Evolutionary conservation across 2,888 invertebrate species (phyloP), one percentile per base, ranked within the genome.

Genomic region (Nebria salina): DNA sequence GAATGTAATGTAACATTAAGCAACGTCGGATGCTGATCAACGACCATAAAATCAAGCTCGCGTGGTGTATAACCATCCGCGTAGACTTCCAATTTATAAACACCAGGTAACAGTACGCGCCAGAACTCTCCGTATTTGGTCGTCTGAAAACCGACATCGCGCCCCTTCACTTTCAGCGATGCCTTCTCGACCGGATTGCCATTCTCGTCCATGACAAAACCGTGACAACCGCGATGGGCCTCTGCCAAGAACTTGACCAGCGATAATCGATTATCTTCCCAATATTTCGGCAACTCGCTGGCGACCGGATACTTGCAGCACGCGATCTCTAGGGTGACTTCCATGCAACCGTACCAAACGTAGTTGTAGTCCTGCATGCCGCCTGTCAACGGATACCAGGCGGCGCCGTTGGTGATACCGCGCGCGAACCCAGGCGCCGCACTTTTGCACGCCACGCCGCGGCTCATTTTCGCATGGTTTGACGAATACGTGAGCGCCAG

Each of bases 301-400:
- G 95, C 93, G 0, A 93, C 93, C 2, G 98, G 98, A 88, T 93
- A 98, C 90, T 98, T 98, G 90, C 98, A 98, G 89, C 98, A 98
- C 0, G 97, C 96, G 80, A 98, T 93, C 89, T 98, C 98, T 72
- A 98, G 89, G 0, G 98, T 97, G n/a, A 98, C 92, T 89, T 98
- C 98, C 96, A 98, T 96, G 88, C 97, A 97, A 13, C 97, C 97
- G 86, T 95, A 95, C 94, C 95, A 95, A 13, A 97, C 92, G 89
- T 98, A 98, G 89, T 98, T 98, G 89, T 95, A 98, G 88, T 98
- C 98, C 89, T 96, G 96, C 96, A 96, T 96, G 26, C 96, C 95
- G 79, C 77, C 96, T 91, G 95, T 95, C 6, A 97, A 90, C 0
- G 96, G 95, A 88, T 97, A 97, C 97, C 97, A 97, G 79, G 95